Percentiles rank a stretch among this genome's conserved stretches.
phyloP scores from a whole-genome alignment of 2,888 invertebrate species.

The Orgyia antiqua region DNA sequence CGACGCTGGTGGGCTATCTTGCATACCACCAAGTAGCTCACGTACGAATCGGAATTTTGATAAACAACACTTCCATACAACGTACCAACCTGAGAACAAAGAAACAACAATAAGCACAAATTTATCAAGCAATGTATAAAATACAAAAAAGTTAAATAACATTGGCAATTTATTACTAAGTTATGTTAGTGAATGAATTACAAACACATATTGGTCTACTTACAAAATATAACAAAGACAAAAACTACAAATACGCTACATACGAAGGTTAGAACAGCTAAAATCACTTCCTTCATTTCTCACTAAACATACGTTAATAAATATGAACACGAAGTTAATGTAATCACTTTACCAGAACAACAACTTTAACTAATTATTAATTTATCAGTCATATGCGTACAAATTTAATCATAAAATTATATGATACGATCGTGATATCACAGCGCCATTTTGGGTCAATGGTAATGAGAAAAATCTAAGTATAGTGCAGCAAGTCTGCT shows the following conservation, averaged over 20 bases:
- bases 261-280: slow-evolving; percentile 70
- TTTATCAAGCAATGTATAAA: no score
- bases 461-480: no score
- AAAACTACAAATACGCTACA: slow-evolving; percentile 73
- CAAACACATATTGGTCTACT: slow-evolving; percentile 51
- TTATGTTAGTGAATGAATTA: slow-evolving; percentile 26
- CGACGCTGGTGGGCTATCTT: slow-evolving; percentile 81
- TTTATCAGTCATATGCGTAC: slow-evolving; percentile 36
- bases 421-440: slow-evolving; percentile 17
- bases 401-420: no score
- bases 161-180: no score
- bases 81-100: slow-evolving; percentile 89
- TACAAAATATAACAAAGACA: slow-evolving; percentile 74
- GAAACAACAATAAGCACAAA: no score
- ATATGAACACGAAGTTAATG: slow-evolving; percentile 51
- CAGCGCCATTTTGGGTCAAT: slow-evolving; percentile 38
- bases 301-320: slow-evolving; percentile 50
- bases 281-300: slow-evolving; percentile 74
- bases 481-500: no score
- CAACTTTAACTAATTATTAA: slow-evolving; percentile 24
- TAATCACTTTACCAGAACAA: slow-evolving; percentile 58
- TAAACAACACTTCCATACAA: slow-evolving; percentile 94
- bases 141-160: no score
- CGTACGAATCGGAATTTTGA: slow-evolving; percentile 92
- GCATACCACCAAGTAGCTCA: slow-evolving; percentile 87